Percentiles rank a stretch among this genome's conserved stretches.
phyloP scores from a whole-genome alignment of 2,113 vertebrate genomes.

The Centropus bengalensis region DNA sequence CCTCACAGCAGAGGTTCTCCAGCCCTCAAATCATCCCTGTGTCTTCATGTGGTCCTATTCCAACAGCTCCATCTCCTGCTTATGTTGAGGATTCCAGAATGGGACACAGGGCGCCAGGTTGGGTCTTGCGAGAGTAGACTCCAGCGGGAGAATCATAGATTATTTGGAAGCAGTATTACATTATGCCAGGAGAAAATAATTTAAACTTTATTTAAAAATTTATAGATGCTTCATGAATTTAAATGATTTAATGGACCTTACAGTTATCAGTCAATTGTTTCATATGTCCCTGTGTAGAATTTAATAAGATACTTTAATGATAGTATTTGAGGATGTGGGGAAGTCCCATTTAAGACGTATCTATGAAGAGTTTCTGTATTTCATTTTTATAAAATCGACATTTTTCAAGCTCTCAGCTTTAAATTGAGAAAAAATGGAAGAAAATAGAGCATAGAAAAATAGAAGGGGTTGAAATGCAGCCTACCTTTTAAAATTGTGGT shows the following conservation, averaged over 20 bases:
- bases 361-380: neutral
- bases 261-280: neutral
- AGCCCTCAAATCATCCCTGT: too few relatives aligned
- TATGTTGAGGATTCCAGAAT: too few relatives aligned
- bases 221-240: neutral
- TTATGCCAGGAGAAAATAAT: neutral
- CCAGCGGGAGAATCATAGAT: neutral
- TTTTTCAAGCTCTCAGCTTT: neutral
- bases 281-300: neutral
- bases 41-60: too few relatives aligned
- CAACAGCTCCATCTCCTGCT: too few relatives aligned
- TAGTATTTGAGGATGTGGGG: neutral
- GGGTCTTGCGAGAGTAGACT: too few relatives aligned
- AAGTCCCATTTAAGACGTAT: neutral
- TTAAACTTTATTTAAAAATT: neutral
- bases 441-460: neutral
- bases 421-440: conserved; percentile 8
- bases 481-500: neutral
- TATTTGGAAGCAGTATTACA: neutral
- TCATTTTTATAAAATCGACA: neutral
- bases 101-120: too few relatives aligned
- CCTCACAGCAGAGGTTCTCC: too few relatives aligned
- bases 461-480: neutral
- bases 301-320: neutral
- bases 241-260: neutral